Evolutionary conservation across 1,140 invertebrate genomes (phyloP), one percentile per base, ranked within the genome.

Genomic region (Archivesica marissinica): DNA sequence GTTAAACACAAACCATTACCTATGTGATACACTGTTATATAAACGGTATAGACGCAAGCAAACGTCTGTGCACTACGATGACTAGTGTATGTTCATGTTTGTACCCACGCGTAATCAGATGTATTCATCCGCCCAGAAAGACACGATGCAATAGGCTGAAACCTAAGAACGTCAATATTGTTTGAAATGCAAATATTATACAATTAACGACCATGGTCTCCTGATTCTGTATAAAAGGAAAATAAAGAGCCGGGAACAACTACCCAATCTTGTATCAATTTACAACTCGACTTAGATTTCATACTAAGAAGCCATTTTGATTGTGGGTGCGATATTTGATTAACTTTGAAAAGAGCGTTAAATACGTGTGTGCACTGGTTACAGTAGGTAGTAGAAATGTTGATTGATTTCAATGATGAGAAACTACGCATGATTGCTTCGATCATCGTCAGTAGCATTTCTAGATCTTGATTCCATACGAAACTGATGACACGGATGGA

Each of bases 261-360:
- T 35, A 64, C 59, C 17, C 2, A 33, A 2, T 64, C 59, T 64
- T 64, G 59, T 64, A 64, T 64, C 59, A 6, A 17, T 64, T 64
- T 35, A 64, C 59, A 64, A 33, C 59, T 17, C 33, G 20, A 64
- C 59, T 64, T 64, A 15, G 38, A 64, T 64, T 64, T 64, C 59
- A 64, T 15, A 35, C 38, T n/a, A 20, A 33, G 38, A 64, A 15
- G 30, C 9, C 30, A 35, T 64, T 64, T 33, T 64, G 59, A 64
- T 64, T 64, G 59, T 64, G 59, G 30, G 33, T 64, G 2, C 38
- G 59, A 64, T 64, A 64, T 64, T 64, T 64, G 38, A 35, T 35
- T 64, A 64, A 64, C 38, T 64, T 64, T 64, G 59, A 64, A 64
- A 64, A 20, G 59, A 64, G 59, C 59, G 59, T 64, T 64, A 64